phyloP scores from a whole-genome alignment of 2,113 vertebrate species.

The Ranitomeya variabilis region DNA sequence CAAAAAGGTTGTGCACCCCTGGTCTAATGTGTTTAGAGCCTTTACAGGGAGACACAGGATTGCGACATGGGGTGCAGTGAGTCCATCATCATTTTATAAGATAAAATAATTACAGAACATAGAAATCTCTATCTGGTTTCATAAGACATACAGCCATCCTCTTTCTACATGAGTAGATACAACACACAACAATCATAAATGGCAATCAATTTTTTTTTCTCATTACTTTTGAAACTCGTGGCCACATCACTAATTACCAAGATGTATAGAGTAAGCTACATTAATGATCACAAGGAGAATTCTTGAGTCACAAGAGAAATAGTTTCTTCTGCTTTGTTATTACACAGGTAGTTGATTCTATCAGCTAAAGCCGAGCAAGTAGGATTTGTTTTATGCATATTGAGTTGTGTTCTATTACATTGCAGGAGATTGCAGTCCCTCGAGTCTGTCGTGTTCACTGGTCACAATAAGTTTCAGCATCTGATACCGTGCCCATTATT shows the following conservation, averaged over 20 bases:
- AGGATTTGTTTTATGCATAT: constrained; percentile 81
- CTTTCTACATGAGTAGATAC: constrained; percentile 11
- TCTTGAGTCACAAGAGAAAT: constrained; percentile 68
- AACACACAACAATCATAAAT: constrained; percentile 3
- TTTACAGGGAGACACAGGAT: too few relatives aligned
- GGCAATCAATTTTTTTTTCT: constrained; percentile 33
- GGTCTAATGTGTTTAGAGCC: too few relatives aligned
- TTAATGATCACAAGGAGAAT: constrained; percentile 56
- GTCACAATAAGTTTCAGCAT: constrained; percentile 79
- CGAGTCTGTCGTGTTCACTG: constrained; percentile 77
- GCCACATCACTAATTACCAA: constrained; percentile 56
- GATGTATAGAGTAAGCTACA: constrained; percentile 60
- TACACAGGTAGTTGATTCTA: constrained; percentile 79
- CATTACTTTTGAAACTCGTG: constrained; percentile 41
- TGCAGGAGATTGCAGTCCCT: constrained; percentile 75
- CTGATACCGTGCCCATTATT: constrained; percentile 79
- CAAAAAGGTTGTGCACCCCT: too few relatives aligned
- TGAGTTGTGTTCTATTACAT: constrained; percentile 77
- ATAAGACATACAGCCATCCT: neutral
- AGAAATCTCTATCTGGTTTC: too few relatives aligned
- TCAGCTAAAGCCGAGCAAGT: constrained; percentile 69
- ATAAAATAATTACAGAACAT: neutral
- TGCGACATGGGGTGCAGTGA: too few relatives aligned
- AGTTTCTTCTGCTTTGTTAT: constrained; percentile 70
- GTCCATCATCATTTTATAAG: neutral